phyloP scores from a whole-genome alignment of 2,113 vertebrate species.

The Cervus canadensis region DNA sequence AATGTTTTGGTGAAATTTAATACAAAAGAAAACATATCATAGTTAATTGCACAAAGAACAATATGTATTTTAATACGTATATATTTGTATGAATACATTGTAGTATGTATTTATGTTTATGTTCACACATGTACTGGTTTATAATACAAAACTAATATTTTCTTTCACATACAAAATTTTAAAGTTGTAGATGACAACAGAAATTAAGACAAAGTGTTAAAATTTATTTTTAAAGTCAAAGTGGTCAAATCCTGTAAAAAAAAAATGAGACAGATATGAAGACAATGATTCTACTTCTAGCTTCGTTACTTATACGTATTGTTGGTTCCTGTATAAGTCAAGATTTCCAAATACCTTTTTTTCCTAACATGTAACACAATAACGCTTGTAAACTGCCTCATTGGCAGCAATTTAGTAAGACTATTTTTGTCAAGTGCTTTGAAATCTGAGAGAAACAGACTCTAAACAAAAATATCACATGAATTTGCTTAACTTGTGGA shows the following conservation, averaged over 20 bases:
- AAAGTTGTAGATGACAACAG: not conserved
- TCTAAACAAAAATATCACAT: not conserved
- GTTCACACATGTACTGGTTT: not conserved
- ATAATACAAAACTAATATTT: not conserved
- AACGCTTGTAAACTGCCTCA: not conserved
- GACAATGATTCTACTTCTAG: not conserved
- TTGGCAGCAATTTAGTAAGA: not conserved
- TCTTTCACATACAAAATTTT: not conserved
- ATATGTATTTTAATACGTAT: not conserved
- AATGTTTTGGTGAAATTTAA: not conserved
- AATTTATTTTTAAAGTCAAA: constrained; percentile 15
- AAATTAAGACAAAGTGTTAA: not conserved
- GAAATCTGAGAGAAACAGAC: not conserved
- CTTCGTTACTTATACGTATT: not conserved
- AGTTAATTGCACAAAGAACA: not conserved
- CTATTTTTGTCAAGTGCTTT: not conserved
- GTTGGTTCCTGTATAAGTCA: not conserved
- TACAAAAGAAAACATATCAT: not conserved
- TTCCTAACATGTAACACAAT: not conserved
- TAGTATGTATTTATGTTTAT: not conserved
- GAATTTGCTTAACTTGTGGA: not conserved
- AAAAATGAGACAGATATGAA: not conserved
- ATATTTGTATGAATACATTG: not conserved
- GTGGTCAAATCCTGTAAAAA: not conserved
- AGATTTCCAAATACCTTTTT: constrained; percentile 18